Base-by-base conservation (phyloP, 2,888 invertebrate species). In the Hyppa rectilinea region DNA sequence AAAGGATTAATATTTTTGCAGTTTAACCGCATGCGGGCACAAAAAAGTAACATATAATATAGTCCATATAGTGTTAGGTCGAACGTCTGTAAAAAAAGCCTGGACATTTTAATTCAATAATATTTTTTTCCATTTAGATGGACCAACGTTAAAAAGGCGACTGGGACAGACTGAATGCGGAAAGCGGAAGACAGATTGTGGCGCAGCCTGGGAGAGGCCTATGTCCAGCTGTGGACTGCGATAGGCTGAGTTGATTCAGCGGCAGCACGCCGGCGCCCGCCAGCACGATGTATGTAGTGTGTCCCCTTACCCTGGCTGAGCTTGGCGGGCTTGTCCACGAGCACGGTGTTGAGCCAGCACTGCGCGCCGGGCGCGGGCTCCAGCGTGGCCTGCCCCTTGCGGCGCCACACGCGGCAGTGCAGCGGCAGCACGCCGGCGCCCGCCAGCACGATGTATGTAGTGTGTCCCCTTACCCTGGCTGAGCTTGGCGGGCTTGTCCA, bases 281-380 rank as follows among this genome's bases (percentile, higher is more conserved):
- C n/a, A n/a, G n/a, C n/a, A n/a, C n/a, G n/a, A n/a, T 17, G 23
- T 23, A 36, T 23, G 1, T 4, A 4, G 17, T 50, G 9, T 1
- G 26, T 26, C 4, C 1, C 20, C 58, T 45, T 81, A 96, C 96
- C 97, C 92, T 98, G 98, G 67, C 97, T 98, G 55, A 98, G 96
- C 85, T 97, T 96, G 63, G 97, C 97, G 0, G 98, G 98, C 80
- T 97, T 96, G 90, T 98, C 98, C 59, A 98, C 96, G 78, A 97
- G 96, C 82, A 97, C 97, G 20, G 97, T 98, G 94, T 98, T 98
- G 77, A 98, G 97, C 97, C 98, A 98, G 92, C 98, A 98, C 89
- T 97, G 97, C 34, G 98, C 97, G 84, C 96, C 96, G n/a, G 96
- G 94, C 79, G 97, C 96, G 0, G 98, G 98, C 85, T 96, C 96